These are phyloP conservation scores for Diadegma fenestrale DNA, from an alignment of 2,888 invertebrate genomes.

Conservation along the genomic window DNA sequence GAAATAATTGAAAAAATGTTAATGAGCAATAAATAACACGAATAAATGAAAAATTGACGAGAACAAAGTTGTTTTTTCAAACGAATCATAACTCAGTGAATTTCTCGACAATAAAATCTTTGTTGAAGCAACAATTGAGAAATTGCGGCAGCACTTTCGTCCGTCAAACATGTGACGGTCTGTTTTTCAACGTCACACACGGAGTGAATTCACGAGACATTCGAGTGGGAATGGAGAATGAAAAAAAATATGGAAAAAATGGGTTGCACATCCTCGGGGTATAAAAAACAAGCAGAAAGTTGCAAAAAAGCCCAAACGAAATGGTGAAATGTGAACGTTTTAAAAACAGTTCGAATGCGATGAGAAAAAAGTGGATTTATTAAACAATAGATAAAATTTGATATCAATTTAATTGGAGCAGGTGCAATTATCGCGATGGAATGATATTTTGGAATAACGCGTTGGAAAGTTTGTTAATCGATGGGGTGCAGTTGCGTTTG, in stretches of 20 bases:
- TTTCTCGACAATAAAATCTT: background rate
- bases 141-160: background rate
- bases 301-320: background rate
- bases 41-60: no score
- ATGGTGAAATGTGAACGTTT: background rate
- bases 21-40: no score
- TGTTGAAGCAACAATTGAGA: background rate
- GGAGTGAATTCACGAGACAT: background rate
- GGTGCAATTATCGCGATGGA: background rate
- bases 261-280: background rate
- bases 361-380: background rate
- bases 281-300: background rate
- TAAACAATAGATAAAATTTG: background rate
- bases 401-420: background rate
- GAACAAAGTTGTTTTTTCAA: no score
- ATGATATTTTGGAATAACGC: background rate
- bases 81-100: no score
- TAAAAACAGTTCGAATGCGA: background rate
- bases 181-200: background rate
- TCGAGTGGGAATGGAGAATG: background rate
- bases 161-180: background rate
- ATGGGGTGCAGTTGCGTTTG: slow-evolving; percentile 3
- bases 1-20: no score
- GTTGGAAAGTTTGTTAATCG: background rate
- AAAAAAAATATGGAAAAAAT: background rate